A percentile compares a stretch with the other conserved stretches of the same genome.
These are phyloP conservation scores for Mesitornis unicolor DNA, from an alignment of 2,113 vertebrate species.

Conservation along the genomic window DNA sequence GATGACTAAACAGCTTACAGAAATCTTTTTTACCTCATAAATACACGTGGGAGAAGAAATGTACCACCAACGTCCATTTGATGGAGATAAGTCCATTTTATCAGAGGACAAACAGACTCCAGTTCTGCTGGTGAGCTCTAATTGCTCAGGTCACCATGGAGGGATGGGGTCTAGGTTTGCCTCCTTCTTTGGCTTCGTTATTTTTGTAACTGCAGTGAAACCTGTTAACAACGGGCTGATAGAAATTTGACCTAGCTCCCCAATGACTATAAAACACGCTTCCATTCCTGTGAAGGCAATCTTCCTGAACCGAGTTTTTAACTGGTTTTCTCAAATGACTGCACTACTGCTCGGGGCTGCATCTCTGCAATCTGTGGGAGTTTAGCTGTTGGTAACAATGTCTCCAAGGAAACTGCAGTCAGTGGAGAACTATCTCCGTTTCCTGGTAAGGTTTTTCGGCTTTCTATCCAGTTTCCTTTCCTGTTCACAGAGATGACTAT, in stretches of 20 bases:
- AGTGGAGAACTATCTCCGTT: not conserved
- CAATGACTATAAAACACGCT: not conserved
- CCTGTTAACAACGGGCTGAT: too few relatives aligned
- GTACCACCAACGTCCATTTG: not conserved
- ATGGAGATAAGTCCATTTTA: not conserved
- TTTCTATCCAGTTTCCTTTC: not conserved
- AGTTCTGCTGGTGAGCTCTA: not conserved
- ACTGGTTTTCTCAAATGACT: not conserved
- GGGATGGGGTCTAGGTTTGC: not conserved
- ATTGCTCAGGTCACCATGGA: not conserved
- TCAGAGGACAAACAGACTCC: not conserved
- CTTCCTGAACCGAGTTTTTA: not conserved
- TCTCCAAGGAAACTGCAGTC: not conserved
- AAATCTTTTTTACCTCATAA: not conserved
- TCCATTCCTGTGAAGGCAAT: not conserved
- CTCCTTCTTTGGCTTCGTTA: not conserved
- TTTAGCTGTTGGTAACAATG: not conserved
- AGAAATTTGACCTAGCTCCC: too few relatives aligned
- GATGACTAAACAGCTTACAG: not conserved
- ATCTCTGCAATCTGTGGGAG: not conserved
- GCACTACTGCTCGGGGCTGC: not conserved
- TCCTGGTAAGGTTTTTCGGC: not conserved
- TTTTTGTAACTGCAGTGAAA: not conserved
- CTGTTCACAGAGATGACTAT: not conserved
- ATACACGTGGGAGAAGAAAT: not conserved